These are phyloP conservation scores for Lasioglossum pauxillum DNA, from an alignment of 2,888 invertebrate species.

Conservation along the genomic window DNA sequence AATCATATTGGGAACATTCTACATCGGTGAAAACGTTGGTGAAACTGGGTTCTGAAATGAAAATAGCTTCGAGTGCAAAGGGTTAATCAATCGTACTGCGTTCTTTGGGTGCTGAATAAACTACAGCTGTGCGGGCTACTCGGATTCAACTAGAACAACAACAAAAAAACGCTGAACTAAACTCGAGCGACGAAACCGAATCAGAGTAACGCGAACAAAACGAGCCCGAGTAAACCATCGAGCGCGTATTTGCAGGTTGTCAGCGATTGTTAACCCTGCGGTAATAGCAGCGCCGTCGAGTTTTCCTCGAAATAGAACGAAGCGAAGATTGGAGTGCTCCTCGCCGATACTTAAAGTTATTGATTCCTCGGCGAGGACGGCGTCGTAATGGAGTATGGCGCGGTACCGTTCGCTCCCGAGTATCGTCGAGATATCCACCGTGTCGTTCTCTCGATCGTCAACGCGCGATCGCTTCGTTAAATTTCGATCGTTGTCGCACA, in stretches of 20 bases:
- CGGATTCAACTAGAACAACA: background rate
- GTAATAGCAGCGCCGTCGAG: background rate
- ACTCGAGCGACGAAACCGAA: background rate
- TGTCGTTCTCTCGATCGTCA: background rate
- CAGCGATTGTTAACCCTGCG: constrained; percentile 3
- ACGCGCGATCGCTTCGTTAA: background rate
- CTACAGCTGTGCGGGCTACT: background rate
- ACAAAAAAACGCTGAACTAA: background rate
- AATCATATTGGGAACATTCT: background rate
- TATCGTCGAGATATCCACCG: background rate
- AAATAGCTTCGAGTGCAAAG: background rate
- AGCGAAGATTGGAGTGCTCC: constrained; percentile 56
- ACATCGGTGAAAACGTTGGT: no score
- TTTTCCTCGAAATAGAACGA: constrained; percentile 13
- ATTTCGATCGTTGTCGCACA: background rate
- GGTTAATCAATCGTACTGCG: background rate
- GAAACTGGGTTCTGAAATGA: background rate
- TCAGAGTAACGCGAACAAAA: background rate
- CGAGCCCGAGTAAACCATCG: background rate
- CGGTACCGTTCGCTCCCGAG: background rate
- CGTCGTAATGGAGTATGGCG: constrained; percentile 22
- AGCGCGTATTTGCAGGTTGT: background rate
- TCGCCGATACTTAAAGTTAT: constrained; percentile 60
- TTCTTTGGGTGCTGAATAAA: background rate
- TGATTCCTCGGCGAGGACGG: constrained; percentile 42